phyloP scores from a whole-genome alignment of 2,797 vertebrate genomes.

The Sebastolobus alascanus region DNA sequence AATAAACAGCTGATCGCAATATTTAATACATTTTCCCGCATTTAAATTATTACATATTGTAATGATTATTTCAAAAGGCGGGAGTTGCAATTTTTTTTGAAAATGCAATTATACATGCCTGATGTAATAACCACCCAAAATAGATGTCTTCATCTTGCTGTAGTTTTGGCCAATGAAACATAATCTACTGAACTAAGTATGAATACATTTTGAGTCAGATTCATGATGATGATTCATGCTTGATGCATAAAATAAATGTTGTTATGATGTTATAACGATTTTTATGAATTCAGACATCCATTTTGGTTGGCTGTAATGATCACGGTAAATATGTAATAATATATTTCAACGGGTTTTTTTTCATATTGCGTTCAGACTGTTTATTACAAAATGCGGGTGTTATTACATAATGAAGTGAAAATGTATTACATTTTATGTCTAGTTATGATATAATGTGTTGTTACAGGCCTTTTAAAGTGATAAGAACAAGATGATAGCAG shows the following conservation, averaged over 20 bases:
- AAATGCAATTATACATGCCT: too few relatives aligned
- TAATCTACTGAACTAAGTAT: too few relatives aligned
- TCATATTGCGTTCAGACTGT: neutral
- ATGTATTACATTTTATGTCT: neutral
- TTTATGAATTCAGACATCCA: neutral
- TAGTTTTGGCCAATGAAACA: too few relatives aligned
- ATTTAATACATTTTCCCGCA: too few relatives aligned
- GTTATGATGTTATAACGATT: too few relatives aligned
- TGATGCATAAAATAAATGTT: neutral
- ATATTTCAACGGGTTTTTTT: neutral
- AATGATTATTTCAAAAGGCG: too few relatives aligned
- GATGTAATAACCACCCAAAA: too few relatives aligned
- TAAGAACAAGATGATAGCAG: neutral
- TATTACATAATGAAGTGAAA: too few relatives aligned
- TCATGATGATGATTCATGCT: neutral
- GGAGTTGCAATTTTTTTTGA: too few relatives aligned
- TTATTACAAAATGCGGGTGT: neutral
- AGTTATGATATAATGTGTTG: neutral
- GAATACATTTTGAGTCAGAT: neutral
- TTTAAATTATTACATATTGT: too few relatives aligned
- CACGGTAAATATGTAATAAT: neutral
- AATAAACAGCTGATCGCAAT: too few relatives aligned
- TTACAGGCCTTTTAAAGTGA: neutral
- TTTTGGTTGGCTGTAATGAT: neutral
- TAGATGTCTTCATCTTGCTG: too few relatives aligned